phyloP scores from a whole-genome alignment of 2,797 vertebrate genomes.

The Denticeps clupeoides region DNA sequence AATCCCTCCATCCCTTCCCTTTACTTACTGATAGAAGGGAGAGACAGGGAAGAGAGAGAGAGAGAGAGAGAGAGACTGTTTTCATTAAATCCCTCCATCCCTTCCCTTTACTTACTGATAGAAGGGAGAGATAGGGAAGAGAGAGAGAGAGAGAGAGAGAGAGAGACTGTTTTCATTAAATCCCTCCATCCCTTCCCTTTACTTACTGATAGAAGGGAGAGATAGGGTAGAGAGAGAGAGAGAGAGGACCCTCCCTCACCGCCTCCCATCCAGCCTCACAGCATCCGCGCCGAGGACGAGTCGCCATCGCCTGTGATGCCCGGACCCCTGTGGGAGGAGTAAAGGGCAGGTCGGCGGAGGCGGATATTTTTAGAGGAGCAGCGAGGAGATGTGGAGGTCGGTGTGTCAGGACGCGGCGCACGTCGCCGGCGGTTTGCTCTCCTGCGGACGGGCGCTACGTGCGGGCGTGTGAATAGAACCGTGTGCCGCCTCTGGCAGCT shows the following conservation, averaged over 20 bases:
- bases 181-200: no score
- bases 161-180: no score
- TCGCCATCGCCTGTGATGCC: no score
- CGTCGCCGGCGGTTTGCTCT: slow-evolving; percentile 43
- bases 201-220: slow-evolving; percentile 10
- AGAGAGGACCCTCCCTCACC: no score
- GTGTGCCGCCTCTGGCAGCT: slow-evolving; percentile 20
- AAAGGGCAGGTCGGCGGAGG: no score
- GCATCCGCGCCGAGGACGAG: no score
- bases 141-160: slow-evolving; percentile 7
- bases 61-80: slow-evolving; percentile 32
- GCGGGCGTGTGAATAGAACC: slow-evolving; percentile 21
- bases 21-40: no score
- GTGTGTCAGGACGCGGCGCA: slow-evolving; percentile 41
- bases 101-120: no score
- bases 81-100: no score
- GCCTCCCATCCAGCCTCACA: no score
- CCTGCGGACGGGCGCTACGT: slow-evolving; percentile 25
- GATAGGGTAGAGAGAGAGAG: neutral
- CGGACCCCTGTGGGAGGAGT: no score
- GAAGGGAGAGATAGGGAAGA: neutral
- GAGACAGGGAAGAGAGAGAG: neutral
- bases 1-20: no score
- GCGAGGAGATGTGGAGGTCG: slow-evolving; percentile 36
- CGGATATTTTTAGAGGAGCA: slow-evolving; percentile 7